A percentile compares a stretch with the other conserved stretches of the same genome.
Conservation (phyloP, 2,113 vertebrate species). For the Neomonachus schauinslandi region DNA sequence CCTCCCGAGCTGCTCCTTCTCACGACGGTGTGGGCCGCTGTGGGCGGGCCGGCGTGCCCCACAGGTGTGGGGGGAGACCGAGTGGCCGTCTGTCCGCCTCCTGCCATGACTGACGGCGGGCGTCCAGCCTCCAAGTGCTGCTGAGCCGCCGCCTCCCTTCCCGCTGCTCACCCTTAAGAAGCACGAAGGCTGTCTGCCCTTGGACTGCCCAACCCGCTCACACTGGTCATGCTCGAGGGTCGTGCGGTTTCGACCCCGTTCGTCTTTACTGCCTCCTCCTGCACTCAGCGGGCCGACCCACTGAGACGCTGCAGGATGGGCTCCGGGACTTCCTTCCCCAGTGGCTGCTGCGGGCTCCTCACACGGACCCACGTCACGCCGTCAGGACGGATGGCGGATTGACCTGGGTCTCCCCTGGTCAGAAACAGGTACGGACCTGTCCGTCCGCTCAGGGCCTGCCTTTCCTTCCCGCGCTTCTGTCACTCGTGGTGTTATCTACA, state of each 20-base stretch:
- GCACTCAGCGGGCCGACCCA: too few species aligned
- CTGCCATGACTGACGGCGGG: background rate
- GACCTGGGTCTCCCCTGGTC: background rate
- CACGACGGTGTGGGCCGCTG: too few species aligned
- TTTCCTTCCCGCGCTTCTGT: background rate
- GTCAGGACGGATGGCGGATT: background rate
- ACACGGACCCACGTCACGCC: too few species aligned
- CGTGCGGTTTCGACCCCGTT: background rate
- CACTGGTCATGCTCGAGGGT: too few species aligned
- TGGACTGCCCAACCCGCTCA: too few species aligned
- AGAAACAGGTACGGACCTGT: background rate
- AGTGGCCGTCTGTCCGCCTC: background rate
- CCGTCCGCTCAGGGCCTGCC: too few species aligned
- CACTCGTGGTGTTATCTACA: background rate
- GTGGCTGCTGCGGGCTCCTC: too few species aligned
- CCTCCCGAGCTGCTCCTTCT: background rate
- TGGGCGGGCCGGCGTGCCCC: too few species aligned
- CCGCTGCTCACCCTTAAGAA: too few species aligned
- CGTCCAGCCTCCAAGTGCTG: too few species aligned
- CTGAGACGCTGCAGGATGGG: background rate
- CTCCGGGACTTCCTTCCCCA: too few species aligned
- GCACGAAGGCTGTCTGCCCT: background rate
- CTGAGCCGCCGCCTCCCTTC: too few species aligned
- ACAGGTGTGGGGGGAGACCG: accelerated
- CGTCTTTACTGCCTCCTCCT: background rate